phyloP scores from a whole-genome alignment of 1,140 invertebrate genomes.

The Nephotettix cincticeps region DNA sequence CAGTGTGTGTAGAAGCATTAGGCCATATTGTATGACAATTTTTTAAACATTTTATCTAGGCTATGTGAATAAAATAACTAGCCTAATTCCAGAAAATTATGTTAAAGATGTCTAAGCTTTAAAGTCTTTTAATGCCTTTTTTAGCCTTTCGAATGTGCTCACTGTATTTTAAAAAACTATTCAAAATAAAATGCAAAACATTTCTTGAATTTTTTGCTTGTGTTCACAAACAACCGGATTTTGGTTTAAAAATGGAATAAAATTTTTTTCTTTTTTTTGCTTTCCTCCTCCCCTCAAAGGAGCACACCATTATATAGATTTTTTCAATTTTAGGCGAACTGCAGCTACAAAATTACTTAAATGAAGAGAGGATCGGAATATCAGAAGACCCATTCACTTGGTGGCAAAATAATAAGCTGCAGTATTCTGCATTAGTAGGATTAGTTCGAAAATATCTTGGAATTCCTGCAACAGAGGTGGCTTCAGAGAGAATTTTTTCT shows the following conservation, averaged over 20 bases:
- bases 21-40: no score
- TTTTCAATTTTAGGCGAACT: neutral
- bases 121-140: neutral
- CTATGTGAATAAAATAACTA: no score
- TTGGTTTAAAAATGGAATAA: neutral
- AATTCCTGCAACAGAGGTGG: constrained; percentile 36
- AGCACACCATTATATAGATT: neutral
- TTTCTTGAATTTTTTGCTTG: no score
- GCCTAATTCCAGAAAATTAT: no score
- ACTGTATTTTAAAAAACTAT: neutral
- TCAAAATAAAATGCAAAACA: neutral
- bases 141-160: neutral
- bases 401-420: neutral
- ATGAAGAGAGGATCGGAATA: neutral
- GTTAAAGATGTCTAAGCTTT: no score
- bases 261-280: neutral
- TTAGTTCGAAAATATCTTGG: constrained; percentile 33
- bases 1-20: no score
- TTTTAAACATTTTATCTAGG: no score
- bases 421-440: neutral
- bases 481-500: constrained; percentile 40
- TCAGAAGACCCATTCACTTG: neutral
- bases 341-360: neutral
- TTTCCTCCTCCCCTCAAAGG: neutral
- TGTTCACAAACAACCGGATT: neutral